A percentile compares a stretch with the other conserved stretches of the same genome.
Conservation (phyloP, 2,113 vertebrate species). For the Callopanchax toddi region DNA sequence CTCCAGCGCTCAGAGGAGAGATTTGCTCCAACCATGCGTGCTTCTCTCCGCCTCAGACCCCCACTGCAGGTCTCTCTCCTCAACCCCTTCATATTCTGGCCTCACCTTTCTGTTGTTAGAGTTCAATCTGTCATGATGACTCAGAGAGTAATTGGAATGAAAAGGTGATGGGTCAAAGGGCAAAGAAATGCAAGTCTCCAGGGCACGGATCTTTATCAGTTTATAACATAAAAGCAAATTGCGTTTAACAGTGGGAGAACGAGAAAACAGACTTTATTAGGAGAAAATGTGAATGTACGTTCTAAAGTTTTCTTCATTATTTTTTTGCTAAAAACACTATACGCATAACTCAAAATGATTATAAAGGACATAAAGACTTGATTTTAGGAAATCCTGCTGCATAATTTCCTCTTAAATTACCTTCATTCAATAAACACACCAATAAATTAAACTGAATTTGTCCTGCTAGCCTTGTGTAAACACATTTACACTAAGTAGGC, state of each 20-base stretch:
- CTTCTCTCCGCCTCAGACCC: conserved; percentile 23
- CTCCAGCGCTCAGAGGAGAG: conserved; percentile 37
- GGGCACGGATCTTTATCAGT: conserved; percentile 10
- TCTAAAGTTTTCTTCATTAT: background rate
- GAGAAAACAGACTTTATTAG: too few species aligned
- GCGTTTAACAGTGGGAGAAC: background rate
- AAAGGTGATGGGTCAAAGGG: conserved; percentile 65
- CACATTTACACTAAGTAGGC: conserved; percentile 11
- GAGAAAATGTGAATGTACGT: background rate
- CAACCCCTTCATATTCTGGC: conserved; percentile 28
- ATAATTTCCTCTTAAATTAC: conserved; percentile 7
- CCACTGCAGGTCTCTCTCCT: conserved; percentile 25
- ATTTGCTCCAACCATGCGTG: conserved; percentile 47
- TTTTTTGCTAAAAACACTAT: too few species aligned
- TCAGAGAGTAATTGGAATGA: conserved; percentile 56
- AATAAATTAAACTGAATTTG: conserved; percentile 27
- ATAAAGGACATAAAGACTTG: too few species aligned
- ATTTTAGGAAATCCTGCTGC: too few species aligned
- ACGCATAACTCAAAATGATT: too few species aligned
- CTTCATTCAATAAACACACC: conserved; percentile 1
- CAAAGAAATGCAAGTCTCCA: conserved; percentile 12
- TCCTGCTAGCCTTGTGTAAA: conserved; percentile 24
- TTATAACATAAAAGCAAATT: conserved; percentile 30
- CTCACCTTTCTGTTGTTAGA: conserved; percentile 48
- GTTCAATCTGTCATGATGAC: conserved; percentile 62